Evolutionary conservation across 2,113 vertebrate genomes (phyloP).

Genomic region (Pseudorectes ferrugineus): DNA sequence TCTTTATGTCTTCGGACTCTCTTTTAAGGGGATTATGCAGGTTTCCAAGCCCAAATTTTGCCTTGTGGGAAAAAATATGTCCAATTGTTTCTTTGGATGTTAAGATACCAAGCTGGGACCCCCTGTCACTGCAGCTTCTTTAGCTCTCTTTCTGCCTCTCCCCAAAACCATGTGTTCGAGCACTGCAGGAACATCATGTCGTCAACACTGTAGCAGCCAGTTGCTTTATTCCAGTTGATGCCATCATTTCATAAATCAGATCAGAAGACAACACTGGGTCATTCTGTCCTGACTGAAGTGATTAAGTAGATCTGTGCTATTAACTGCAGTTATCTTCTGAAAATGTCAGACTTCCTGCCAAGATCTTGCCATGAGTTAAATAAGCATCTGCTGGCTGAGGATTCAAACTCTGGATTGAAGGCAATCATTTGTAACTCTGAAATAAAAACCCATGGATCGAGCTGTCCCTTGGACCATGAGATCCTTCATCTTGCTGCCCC

Average conservation of each 20-base stretch:
- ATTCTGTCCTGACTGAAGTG: conserved; percentile 30
- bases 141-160: neutral
- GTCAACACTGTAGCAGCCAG: neutral
- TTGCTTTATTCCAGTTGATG: neutral
- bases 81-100: neutral
- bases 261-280: conserved; percentile 36
- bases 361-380: conserved; percentile 5
- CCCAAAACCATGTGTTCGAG: neutral
- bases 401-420: neutral
- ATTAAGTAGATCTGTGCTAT: conserved; percentile 24
- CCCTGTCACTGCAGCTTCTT: neutral
- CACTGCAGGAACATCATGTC: neutral
- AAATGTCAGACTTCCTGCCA: conserved; percentile 31
- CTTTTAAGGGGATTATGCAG: neutral
- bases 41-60: neutral
- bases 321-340: conserved; percentile 29
- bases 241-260: conserved; percentile 40
- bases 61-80: neutral
- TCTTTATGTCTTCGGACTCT: neutral
- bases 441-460: neutral
- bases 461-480: rapidly evolving
- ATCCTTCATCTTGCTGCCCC: neutral
- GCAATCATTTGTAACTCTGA: rapidly evolving
- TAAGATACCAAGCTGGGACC: neutral
- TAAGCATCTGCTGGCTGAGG: neutral